Base-by-base conservation (phyloP, 2,888 invertebrate genomes). In the Cerceris rybyensis region DNA sequence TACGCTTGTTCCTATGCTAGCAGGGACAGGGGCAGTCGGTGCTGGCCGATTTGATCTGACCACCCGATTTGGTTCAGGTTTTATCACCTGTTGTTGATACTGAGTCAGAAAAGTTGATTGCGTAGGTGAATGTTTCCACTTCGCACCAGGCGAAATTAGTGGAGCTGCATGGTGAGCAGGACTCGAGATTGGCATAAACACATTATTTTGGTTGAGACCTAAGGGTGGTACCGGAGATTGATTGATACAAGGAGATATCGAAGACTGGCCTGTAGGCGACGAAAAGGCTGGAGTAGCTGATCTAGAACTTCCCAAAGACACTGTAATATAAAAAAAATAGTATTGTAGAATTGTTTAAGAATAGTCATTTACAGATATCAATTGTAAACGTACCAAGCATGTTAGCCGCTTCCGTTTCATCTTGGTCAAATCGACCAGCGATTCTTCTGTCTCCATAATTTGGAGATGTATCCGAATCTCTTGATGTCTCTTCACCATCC, bases 331-430 rank as follows among this genome's bases (percentile, higher is more conserved):
- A 80, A 42, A n/a, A 17, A 42, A 42, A 16, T 5, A 1, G 6
- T 5, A 52, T 14, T 39, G 11, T 8, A 41, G 9, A 52, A 54
- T 74, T 14, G 61, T 8, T 16, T 16, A 60, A n/a, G 14, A 58
- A 16, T 9, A 6, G 46, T 14, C 9, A 16, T n/a, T 46, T 46
- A 16, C 52, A 6, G 28, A 28, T 28, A 59, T 13, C 41, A 60
- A 46, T 52, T 42, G 42, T 28, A 57, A 39, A 57, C 52, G 17
- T 9, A 96, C 97, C 97, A 80, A 98, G 94, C 97, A 98, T 98
- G 92, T 98, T 98, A 61, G 98, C 98, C 77, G 98, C 98, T 93
- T 99, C 98, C 0, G 98, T 98, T 93, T 98, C 98, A 89, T 98
- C 98, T 86, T 96, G 97, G 93, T 98, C 98, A 93, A 97, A 98